Conservation (phyloP, 2,797 vertebrate genomes). For the Lacerta viridis region DNA sequence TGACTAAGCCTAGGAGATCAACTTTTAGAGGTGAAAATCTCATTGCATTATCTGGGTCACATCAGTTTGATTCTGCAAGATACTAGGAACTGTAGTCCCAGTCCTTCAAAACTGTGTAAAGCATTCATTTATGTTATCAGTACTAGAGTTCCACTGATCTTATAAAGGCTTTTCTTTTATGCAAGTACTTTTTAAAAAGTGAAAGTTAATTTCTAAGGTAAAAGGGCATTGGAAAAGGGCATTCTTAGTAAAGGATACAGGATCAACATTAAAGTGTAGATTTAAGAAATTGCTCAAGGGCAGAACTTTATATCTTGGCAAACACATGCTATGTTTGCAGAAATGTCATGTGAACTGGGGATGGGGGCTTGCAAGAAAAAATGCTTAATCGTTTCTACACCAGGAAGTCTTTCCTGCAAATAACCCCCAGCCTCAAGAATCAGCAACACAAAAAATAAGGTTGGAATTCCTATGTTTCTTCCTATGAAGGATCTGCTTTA, state of each 20-base stretch:
- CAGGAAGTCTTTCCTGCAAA: background rate
- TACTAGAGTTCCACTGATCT: background rate
- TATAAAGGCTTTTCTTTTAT: background rate
- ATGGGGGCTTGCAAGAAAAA: background rate
- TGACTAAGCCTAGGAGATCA: background rate
- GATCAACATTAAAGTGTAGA: background rate
- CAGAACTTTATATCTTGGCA: background rate
- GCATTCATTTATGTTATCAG: background rate
- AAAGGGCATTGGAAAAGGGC: background rate
- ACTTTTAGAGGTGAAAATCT: background rate
- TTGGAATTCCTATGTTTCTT: too few species aligned
- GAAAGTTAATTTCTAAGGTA: background rate
- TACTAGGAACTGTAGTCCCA: background rate
- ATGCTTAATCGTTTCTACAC: background rate
- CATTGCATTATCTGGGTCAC: background rate
- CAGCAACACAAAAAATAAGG: background rate
- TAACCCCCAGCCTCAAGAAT: background rate
- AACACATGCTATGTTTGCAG: background rate
- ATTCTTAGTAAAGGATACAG: background rate
- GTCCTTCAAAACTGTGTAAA: background rate
- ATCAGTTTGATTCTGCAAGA: background rate
- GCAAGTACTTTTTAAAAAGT: background rate
- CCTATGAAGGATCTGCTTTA: too few species aligned
- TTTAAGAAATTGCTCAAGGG: background rate
- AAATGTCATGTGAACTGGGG: background rate